Conservation (phyloP, 2,113 vertebrate genomes). For the Atrichornis clamosus region DNA sequence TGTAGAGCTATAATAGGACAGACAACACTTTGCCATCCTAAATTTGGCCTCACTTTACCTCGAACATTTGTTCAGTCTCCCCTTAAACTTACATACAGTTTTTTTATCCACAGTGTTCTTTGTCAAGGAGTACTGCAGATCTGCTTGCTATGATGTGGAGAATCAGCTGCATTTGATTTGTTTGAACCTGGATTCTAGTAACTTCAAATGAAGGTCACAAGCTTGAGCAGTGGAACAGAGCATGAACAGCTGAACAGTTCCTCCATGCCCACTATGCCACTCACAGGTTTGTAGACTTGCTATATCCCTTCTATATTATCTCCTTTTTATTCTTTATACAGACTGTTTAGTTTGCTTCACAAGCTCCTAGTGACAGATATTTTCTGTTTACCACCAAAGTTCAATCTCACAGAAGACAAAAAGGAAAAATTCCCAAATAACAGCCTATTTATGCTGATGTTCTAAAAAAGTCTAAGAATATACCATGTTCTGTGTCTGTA, state of each 20-base stretch:
- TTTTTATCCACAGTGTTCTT: background rate
- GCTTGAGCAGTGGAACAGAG: background rate
- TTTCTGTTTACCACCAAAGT: background rate
- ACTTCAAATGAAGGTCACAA: background rate
- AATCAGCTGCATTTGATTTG: background rate
- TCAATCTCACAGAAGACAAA: background rate
- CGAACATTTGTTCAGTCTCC: background rate
- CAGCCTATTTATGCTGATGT: background rate
- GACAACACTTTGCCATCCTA: background rate
- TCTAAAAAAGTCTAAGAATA: background rate
- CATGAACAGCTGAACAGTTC: background rate
- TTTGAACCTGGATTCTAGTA: background rate
- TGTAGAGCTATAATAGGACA: background rate
- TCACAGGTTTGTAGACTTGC: background rate
- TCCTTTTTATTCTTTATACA: background rate
- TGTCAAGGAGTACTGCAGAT: background rate
- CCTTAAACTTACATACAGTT: background rate
- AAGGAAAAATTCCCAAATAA: background rate
- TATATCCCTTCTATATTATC: background rate
- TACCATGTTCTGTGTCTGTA: background rate
- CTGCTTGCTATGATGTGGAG: background rate
- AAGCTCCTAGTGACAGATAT: background rate
- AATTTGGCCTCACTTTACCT: background rate
- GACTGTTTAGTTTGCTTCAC: background rate
- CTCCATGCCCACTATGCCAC: background rate